Percentiles rank a stretch among this genome's conserved stretches.
phyloP scores from a whole-genome alignment of 2,888 invertebrate genomes.

The Terebella lapidaria region DNA sequence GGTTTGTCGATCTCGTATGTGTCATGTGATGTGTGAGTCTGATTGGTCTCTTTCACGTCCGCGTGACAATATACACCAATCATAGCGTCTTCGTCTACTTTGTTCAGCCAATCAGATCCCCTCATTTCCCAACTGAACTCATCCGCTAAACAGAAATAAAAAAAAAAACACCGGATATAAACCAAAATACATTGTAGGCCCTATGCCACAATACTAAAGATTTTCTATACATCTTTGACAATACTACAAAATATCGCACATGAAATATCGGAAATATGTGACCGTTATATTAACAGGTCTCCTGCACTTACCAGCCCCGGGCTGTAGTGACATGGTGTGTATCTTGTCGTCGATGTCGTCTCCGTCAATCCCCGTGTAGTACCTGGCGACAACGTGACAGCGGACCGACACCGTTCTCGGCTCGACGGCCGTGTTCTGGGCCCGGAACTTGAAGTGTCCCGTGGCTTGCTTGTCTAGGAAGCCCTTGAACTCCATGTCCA shows the following conservation, averaged over 20 bases:
- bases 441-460: background rate
- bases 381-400: background rate
- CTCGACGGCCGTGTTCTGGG: background rate
- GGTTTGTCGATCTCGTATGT: conserved; percentile 32
- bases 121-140: no score
- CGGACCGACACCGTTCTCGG: background rate
- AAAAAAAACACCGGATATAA: no score
- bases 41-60: conserved; percentile 29
- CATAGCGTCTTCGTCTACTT: conserved; percentile 31
- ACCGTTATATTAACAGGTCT: no score
- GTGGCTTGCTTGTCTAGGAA: background rate
- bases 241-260: no score
- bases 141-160: no score
- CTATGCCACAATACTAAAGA: no score
- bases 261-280: no score
- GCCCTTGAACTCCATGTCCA: background rate
- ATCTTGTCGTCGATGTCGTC: background rate
- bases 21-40: conserved; percentile 24
- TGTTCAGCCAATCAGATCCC: no score
- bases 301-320: background rate
- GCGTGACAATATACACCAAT: conserved; percentile 30
- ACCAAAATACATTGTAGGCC: no score
- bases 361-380: background rate
- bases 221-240: no score
- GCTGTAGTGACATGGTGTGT: background rate